A percentile compares a stretch with the other conserved stretches of the same genome.
phyloP scores from a whole-genome alignment of 2,888 invertebrate species.

The Lithophane socia region DNA sequence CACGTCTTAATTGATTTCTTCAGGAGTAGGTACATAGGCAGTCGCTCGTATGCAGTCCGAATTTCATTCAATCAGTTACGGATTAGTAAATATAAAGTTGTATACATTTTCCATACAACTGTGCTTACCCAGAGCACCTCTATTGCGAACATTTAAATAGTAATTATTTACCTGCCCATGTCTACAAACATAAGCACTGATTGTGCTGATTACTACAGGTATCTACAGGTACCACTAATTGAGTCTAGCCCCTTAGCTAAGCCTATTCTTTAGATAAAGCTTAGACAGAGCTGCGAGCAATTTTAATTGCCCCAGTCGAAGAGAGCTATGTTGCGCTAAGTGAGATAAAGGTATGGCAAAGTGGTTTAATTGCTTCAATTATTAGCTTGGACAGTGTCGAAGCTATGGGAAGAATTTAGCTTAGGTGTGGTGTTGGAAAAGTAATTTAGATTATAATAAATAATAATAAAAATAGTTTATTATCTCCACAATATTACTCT shows the following conservation, averaged over 20 bases:
- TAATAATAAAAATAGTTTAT: too few species aligned
- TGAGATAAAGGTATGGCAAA: slow-evolving; percentile 25
- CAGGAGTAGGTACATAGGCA: too few species aligned
- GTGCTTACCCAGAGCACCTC: not conserved
- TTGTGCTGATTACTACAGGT: slow-evolving; percentile 23
- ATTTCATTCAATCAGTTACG: not conserved
- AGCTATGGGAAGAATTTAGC: slow-evolving; percentile 16
- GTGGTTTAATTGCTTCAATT: slow-evolving; percentile 40
- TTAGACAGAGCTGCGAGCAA: slow-evolving; percentile 41
- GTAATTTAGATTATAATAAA: not conserved
- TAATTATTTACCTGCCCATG: slow-evolving; percentile 10
- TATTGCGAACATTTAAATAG: not conserved
- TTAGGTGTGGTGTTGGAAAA: slow-evolving; percentile 5
- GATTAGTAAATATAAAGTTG: not conserved
- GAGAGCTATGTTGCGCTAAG: slow-evolving; percentile 27
- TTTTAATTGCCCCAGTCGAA: slow-evolving; percentile 48
- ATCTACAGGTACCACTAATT: slow-evolving; percentile 17
- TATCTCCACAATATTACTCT: too few species aligned
- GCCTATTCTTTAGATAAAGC: slow-evolving; percentile 48
- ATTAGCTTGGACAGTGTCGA: slow-evolving; percentile 37
- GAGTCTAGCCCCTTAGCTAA: slow-evolving; percentile 38
- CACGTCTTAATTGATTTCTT: not conserved
- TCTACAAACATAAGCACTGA: not conserved
- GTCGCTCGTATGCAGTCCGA: too few species aligned
- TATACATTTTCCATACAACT: not conserved